Conservation (phyloP, 2,113 vertebrate species). For the Nothocercus nigrocapillus region DNA sequence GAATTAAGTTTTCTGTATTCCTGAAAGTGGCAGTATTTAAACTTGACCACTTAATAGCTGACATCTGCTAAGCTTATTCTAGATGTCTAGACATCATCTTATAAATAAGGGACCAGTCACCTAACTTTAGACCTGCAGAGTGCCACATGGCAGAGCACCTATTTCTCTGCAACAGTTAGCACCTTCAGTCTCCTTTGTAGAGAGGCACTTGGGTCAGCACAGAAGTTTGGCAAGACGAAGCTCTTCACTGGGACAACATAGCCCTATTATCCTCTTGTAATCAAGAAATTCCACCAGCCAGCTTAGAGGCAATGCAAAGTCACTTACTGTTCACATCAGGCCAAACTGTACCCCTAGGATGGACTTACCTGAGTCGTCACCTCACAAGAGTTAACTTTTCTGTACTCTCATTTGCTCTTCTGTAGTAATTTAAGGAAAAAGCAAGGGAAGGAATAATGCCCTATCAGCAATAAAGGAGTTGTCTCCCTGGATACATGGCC, state of each 20-base stretch:
- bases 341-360: not conserved
- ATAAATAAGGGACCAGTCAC: not conserved
- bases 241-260: not conserved
- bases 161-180: not conserved
- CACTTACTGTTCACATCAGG: not conserved
- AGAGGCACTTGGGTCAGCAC: not conserved
- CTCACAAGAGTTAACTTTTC: not conserved
- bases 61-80: not conserved
- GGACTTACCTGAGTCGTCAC: not conserved
- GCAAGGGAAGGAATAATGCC: not conserved
- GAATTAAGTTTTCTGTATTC: not conserved
- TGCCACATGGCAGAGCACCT: not conserved
- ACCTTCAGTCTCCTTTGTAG: not conserved
- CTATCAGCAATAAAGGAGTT: conserved; percentile 50
- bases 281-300: not conserved
- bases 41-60: not conserved
- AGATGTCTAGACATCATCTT: not conserved
- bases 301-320: not conserved
- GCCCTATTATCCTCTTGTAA: not conserved
- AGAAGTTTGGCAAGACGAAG: not conserved
- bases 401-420: not conserved
- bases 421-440: not conserved
- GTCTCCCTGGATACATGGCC: not conserved
- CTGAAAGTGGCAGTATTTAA: not conserved
- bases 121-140: not conserved